phyloP scores from a whole-genome alignment of 2,113 vertebrate species.

The Nettapus auritus region DNA sequence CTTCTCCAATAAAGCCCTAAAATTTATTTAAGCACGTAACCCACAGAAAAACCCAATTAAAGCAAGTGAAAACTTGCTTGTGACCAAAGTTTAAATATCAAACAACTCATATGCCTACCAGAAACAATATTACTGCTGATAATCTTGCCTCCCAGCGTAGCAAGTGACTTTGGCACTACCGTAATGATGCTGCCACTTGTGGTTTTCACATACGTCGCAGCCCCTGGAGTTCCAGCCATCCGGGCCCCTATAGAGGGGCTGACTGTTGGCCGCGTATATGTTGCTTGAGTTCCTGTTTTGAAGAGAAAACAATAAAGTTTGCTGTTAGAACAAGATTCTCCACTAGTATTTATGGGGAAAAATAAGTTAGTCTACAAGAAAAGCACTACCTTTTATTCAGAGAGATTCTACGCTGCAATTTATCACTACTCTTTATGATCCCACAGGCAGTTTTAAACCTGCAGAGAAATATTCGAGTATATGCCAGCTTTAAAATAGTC shows the following conservation, averaged over 20 bases:
- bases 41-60: not conserved
- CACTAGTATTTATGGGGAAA: not conserved
- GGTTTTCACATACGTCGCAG: constrained; percentile 95
- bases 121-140: constrained; percentile 97
- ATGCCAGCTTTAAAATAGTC: not conserved
- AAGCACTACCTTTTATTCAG: not conserved
- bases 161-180: constrained; percentile 95
- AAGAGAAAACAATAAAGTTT: not conserved
- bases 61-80: not conserved
- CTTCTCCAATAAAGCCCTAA: not conserved
- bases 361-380: not conserved
- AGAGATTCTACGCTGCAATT: not conserved
- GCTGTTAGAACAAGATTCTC: not conserved
- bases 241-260: constrained; percentile 87
- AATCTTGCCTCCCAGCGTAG: constrained; percentile 94
- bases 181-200: constrained; percentile 99
- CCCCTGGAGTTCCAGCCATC: constrained; percentile 87
- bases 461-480: not conserved
- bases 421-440: not conserved
- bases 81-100: not conserved
- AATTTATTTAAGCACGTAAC: not conserved
- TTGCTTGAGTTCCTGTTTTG: constrained; percentile 85
- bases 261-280: constrained; percentile 89
- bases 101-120: constrained; percentile 76
- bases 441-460: not conserved